These are phyloP conservation scores for Sciurus carolinensis DNA, from an alignment of 2,797 vertebrate genomes.

Conservation along the genomic window DNA sequence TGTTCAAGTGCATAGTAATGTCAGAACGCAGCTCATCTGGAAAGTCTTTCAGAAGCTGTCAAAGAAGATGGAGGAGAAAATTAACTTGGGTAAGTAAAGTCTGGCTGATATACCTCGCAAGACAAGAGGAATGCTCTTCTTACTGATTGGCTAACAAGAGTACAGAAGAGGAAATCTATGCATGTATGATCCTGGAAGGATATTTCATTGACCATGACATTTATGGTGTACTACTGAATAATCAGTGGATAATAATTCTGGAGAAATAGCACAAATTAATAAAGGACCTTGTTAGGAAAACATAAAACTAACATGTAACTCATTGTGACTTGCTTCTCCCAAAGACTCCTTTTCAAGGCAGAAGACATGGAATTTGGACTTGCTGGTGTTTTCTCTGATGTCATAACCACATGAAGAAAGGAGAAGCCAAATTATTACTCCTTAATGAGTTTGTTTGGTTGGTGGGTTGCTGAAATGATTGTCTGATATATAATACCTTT, in stretches of 20 bases:
- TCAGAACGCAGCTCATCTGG: slow-evolving; percentile 98
- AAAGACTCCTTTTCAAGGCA: not conserved
- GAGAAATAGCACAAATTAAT: not conserved
- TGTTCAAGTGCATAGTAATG: slow-evolving; percentile 99
- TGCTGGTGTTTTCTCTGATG: not conserved
- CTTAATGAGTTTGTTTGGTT: not conserved
- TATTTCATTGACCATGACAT: not conserved
- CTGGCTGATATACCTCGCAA: not conserved
- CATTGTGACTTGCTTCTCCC: not conserved
- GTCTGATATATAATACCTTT: not conserved
- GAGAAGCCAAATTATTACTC: not conserved
- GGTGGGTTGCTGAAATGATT: not conserved
- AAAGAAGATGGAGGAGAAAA: slow-evolving; percentile 51
- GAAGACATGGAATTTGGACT: not conserved
- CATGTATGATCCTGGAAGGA: not conserved
- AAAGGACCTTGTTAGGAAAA: not conserved
- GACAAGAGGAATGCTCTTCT: not conserved
- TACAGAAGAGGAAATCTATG: not conserved
- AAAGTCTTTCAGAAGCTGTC: slow-evolving; percentile 98
- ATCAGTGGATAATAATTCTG: not conserved
- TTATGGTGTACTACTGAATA: not conserved
- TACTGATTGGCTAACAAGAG: not conserved
- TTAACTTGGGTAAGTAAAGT: not conserved
- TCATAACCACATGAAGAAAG: not conserved
- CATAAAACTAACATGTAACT: not conserved